Evolutionary conservation across 2,888 invertebrate species (phyloP).

Genomic region (Eristalis tenax): DNA sequence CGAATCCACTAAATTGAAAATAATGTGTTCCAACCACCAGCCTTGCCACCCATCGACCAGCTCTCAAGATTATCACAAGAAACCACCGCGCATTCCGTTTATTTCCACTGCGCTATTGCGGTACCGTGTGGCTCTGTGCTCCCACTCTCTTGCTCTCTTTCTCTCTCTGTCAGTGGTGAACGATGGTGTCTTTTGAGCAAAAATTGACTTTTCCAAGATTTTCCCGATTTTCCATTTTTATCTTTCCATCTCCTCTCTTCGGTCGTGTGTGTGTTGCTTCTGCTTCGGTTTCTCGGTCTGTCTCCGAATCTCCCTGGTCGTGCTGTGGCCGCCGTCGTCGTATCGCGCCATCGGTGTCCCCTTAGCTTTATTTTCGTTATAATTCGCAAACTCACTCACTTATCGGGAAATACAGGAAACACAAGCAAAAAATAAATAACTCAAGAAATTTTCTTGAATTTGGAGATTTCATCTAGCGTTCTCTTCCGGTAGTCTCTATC

Average conservation of each 20-base stretch:
- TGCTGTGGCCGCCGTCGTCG: slow-evolving; percentile 5
- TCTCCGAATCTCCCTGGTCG: background rate
- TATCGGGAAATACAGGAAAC: background rate
- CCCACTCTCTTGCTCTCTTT: background rate
- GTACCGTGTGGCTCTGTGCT: background rate
- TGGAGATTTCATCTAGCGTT: slow-evolving; percentile 61
- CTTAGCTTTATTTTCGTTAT: slow-evolving; percentile 48
- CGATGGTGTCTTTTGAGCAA: background rate
- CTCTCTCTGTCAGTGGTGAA: background rate
- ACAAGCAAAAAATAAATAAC: background rate
- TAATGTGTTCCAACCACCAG: slow-evolving; percentile 22
- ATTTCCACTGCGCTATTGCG: background rate
- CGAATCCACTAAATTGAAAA: slow-evolving; percentile 29
- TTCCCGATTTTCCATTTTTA: slow-evolving; percentile 39
- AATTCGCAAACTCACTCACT: slow-evolving; percentile 59
- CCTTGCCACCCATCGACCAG: background rate
- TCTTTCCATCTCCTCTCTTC: slow-evolving; percentile 16
- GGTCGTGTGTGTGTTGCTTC: slow-evolving; percentile 4
- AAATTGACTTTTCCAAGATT: slow-evolving; percentile 35
- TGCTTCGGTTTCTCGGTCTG: background rate
- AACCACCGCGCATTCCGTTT: background rate
- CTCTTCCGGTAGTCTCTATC: slow-evolving; percentile 37
- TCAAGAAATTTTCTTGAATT: slow-evolving; percentile 24
- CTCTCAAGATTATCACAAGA: background rate
- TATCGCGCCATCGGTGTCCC: slow-evolving; percentile 13